Evolutionary conservation across 2,888 invertebrate genomes (phyloP), one percentile per base, ranked within the genome.

Genomic region (Eudasyphora cyanicolor): DNA sequence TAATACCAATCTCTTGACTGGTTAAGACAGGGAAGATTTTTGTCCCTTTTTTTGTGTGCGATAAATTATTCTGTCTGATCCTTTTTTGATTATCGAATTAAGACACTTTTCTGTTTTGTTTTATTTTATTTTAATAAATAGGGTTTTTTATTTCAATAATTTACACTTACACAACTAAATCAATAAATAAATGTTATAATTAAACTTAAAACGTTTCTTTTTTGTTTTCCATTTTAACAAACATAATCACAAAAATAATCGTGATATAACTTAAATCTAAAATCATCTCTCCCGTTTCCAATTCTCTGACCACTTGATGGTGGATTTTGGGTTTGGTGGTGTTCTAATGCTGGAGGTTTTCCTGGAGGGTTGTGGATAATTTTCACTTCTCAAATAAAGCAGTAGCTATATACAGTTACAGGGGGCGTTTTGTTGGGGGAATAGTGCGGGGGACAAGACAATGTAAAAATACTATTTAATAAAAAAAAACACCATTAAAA

Each of bases 361-460:
- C n/a, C 8, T 32, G 4, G n/a, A 51, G n/a, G 49, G 21, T 21
- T 17, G 27, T 4, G 27, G 14, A 12, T 57, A n/a, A n/a, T n/a
- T n/a, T 57, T 57, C 57, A 21, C 21, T 80, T 77, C 74, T 42
- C 77, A 85, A 86, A 86, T 87, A 86, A 87, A 87, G 87, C 87
- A 86, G 86, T 78, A 70, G n/a, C 74, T 86, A 87, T 87, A 76
- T 86, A 87, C 87, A 87, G 64, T 75, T 76, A 81, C 70, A 75
- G 45, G 42, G 76, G 62, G 49, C 32, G 64, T 54, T 71, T 38
- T n/a, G n/a, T n/a, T 54, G 76, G 62, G 49, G 45, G 64, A 67
- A 64, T 38, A n/a, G n/a, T n/a, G 45, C 29, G 24, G 70, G 38
- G 64, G 24, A 78, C 17, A 64, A 24, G 17, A 35, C n/a, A 78